These are phyloP conservation scores for Alcedo quadribrachys DNA, from an alignment of 2,797 vertebrate genomes.

Conservation along the genomic window DNA sequence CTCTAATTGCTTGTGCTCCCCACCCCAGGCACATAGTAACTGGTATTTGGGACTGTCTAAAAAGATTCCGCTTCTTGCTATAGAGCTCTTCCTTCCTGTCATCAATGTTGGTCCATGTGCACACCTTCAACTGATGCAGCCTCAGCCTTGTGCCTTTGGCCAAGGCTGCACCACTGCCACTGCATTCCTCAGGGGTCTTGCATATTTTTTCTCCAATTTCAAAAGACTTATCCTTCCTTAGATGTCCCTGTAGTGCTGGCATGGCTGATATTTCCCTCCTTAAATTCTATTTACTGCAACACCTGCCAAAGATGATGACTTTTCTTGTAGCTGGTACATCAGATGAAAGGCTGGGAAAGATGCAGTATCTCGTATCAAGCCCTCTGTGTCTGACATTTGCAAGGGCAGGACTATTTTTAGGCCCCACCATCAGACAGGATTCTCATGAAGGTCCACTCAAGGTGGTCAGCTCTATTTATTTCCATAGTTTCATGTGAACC, in stretches of 20 bases:
- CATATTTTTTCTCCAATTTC: background rate
- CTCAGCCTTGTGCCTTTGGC: fast-evolving
- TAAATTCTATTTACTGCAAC: background rate
- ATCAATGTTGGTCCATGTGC: background rate
- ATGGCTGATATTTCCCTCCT: background rate
- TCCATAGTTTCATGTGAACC: background rate
- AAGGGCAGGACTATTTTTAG: conserved; percentile 35
- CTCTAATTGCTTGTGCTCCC: background rate
- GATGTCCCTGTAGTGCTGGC: background rate
- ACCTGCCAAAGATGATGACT: background rate
- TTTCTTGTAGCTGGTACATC: background rate
- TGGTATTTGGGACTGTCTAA: background rate
- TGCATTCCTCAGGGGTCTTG: background rate
- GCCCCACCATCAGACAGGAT: background rate
- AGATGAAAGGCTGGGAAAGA: background rate
- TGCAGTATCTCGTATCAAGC: background rate
- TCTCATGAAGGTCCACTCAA: background rate
- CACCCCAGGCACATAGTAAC: background rate
- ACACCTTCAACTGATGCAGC: background rate
- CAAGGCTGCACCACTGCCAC: background rate
- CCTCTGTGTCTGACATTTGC: conserved; percentile 25
- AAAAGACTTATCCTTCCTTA: background rate
- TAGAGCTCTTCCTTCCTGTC: background rate
- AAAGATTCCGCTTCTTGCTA: background rate
- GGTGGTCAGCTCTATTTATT: background rate